phyloP scores from a whole-genome alignment of 2,113 vertebrate species.

The Natator depressus region DNA sequence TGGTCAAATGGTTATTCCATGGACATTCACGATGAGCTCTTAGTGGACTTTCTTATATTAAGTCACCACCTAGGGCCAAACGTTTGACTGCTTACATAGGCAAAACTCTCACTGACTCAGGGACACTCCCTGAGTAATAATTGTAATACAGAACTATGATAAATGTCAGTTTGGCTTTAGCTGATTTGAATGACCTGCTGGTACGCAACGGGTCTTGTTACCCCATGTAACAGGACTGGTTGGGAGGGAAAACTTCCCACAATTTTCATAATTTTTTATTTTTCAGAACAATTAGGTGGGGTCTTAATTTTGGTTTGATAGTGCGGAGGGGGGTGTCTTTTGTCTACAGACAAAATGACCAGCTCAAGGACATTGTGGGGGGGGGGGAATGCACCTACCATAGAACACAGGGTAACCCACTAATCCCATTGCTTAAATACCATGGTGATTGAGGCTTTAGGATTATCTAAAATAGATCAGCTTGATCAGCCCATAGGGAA shows the following conservation, averaged over 20 bases:
- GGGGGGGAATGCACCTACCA: too few relatives aligned
- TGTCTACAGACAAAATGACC: too few relatives aligned
- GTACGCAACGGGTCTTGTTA: background rate
- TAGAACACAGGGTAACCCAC: too few relatives aligned
- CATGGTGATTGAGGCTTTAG: too few relatives aligned
- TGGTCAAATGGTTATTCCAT: background rate
- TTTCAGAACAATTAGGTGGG: too few relatives aligned
- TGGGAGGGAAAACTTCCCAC: background rate
- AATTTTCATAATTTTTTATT: too few relatives aligned
- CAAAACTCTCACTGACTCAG: background rate
- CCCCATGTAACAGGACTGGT: background rate
- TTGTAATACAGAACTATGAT: background rate
- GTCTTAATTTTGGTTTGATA: too few relatives aligned
- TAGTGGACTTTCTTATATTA: background rate
- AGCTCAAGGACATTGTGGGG: too few relatives aligned
- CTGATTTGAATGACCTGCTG: fast-evolving
- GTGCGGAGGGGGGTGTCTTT: too few relatives aligned
- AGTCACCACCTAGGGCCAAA: background rate
- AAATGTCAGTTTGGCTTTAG: background rate
- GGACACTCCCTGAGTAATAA: background rate
- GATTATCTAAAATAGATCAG: too few relatives aligned
- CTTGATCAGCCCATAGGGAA: too few relatives aligned
- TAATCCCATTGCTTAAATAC: too few relatives aligned
- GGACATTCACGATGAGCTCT: background rate
- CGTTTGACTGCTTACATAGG: background rate